phyloP scores from a whole-genome alignment of 2,113 vertebrate genomes.

The Antechinus flavipes region DNA sequence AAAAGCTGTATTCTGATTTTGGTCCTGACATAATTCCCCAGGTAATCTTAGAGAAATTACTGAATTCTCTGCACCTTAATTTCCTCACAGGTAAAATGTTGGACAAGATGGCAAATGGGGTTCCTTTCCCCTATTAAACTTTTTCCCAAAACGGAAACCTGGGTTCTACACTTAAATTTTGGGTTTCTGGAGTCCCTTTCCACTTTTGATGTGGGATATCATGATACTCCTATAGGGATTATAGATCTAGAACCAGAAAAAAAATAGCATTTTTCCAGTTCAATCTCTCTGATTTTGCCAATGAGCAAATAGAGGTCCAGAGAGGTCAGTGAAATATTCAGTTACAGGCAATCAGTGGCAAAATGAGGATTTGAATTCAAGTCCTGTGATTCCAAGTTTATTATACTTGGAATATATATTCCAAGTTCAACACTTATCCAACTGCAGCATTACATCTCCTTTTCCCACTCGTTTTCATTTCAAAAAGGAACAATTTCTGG shows the following conservation, averaged over 20 bases:
- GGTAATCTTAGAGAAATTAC: background rate
- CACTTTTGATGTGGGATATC: background rate
- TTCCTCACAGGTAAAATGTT: background rate
- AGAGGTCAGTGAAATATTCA: background rate
- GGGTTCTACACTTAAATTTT: background rate
- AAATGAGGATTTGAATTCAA: background rate
- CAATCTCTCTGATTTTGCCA: background rate
- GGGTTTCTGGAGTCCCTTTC: background rate
- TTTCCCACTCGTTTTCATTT: background rate
- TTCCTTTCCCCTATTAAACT: background rate
- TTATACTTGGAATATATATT: background rate
- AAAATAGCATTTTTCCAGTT: background rate
- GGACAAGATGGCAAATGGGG: background rate
- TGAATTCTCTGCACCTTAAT: background rate
- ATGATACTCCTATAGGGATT: background rate
- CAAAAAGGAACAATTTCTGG: background rate
- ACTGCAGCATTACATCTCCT: background rate
- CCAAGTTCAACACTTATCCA: background rate
- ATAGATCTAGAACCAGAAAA: background rate
- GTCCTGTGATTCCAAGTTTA: background rate
- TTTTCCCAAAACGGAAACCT: background rate
- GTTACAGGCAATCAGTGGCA: background rate
- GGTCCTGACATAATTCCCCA: background rate
- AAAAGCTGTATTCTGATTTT: background rate
- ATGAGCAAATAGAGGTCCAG: background rate